These are phyloP conservation scores for Schizopygopsis pylzovi DNA, from an alignment of 2,797 vertebrate genomes.

Conservation along the genomic window DNA sequence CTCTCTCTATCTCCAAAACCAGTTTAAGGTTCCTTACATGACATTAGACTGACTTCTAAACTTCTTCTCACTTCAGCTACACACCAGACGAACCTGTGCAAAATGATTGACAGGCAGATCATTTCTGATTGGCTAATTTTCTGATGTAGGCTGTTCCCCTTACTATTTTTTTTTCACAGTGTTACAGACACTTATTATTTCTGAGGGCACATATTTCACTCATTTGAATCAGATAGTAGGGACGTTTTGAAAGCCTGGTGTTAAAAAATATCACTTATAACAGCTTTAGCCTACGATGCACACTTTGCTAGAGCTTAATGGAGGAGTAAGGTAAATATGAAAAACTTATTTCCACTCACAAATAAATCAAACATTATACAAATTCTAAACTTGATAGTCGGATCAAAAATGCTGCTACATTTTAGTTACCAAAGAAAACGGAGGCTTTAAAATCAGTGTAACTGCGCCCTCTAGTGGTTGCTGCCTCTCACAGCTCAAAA, in stretches of 20 bases:
- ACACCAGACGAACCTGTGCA: neutral
- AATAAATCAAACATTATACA: neutral
- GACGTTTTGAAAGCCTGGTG: neutral
- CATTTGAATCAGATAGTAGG: neutral
- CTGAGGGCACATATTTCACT: neutral
- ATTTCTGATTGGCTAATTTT: neutral
- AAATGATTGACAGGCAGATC: neutral
- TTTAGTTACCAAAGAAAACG: neutral
- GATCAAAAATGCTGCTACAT: neutral
- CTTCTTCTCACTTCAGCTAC: neutral
- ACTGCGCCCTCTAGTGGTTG: slow-evolving; percentile 28
- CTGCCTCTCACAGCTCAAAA: neutral
- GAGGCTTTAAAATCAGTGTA: neutral
- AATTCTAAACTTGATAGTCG: neutral
- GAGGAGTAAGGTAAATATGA: neutral
- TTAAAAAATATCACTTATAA: neutral
- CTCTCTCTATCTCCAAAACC: neutral
- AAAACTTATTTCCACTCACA: neutral
- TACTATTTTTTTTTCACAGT: neutral
- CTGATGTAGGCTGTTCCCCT: neutral
- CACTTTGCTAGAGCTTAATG: neutral
- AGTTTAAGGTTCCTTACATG: neutral
- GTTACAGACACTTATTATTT: neutral
- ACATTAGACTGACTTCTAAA: neutral
- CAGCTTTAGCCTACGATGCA: neutral